Percentiles rank a stretch among this genome's conserved stretches.
Conservation (phyloP, 35 echinoderm and acorn worm species). For the Acanthaster planci region DNA sequence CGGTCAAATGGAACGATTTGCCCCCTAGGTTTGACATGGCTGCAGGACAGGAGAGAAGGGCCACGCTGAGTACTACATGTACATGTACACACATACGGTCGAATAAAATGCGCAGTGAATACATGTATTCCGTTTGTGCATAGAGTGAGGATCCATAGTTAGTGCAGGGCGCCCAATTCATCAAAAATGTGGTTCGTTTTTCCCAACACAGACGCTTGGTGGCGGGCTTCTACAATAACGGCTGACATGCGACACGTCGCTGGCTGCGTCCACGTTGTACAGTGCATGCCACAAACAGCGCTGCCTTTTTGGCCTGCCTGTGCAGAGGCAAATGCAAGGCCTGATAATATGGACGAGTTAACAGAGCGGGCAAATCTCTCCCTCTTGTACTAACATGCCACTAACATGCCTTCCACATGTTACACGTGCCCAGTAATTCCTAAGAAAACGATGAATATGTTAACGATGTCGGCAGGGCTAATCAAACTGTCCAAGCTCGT, state of each 20-base stretch:
- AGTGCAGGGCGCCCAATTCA: neutral
- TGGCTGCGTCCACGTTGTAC: neutral
- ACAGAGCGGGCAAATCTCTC: constrained; percentile 18
- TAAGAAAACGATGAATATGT: constrained; percentile 34
- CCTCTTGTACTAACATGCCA: constrained; percentile 22
- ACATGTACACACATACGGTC: neutral
- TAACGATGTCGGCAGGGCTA: constrained; percentile 3
- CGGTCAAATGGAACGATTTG: constrained; percentile 4
- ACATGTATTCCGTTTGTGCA: too few relatives aligned
- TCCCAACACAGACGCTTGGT: neutral
- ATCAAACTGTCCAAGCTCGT: neutral
- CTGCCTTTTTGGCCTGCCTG: neutral
- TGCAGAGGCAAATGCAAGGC: constrained; percentile 7
- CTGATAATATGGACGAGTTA: constrained; percentile 33
- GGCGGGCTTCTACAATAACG: constrained; percentile 9
- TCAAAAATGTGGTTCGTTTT: neutral
- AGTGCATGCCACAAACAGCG: neutral
- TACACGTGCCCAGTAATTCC: constrained; percentile 32
- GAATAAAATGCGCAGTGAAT: neutral
- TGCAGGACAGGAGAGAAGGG: neutral
- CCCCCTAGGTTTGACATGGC: neutral
- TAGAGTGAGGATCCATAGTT: too few relatives aligned
- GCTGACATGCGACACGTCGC: neutral
- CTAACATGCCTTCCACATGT: constrained; percentile 33
- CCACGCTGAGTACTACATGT: neutral